A percentile compares a stretch with the other conserved stretches of the same genome.
phyloP scores from a whole-genome alignment of 30 jellyfish, hydroid and myxozoan genomes.

The Hydractinia symbiolongicarpus region DNA sequence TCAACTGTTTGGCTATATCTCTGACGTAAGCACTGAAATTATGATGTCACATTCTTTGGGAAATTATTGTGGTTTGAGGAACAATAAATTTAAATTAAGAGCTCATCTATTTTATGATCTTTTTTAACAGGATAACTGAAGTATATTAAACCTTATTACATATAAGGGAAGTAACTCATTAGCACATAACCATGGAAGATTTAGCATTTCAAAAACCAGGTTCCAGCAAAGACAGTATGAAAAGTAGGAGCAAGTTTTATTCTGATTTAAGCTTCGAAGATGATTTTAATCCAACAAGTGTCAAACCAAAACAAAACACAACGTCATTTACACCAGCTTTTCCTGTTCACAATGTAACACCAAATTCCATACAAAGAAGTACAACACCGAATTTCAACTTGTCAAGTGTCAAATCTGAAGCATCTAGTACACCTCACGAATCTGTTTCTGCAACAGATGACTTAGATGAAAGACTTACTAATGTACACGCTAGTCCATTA shows the following conservation, averaged over 20 bases:
- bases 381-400: not conserved
- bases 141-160: too few species aligned
- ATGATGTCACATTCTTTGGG: too few species aligned
- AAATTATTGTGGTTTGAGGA: too few species aligned
- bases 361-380: not conserved
- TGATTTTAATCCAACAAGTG: conserved; percentile 22
- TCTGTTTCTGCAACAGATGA: not conserved
- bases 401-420: not conserved
- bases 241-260: conserved; percentile 22
- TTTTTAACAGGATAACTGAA: too few species aligned
- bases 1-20: too few species aligned
- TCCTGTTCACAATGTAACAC: not conserved
- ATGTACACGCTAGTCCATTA: conserved; percentile 56
- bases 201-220: not conserved
- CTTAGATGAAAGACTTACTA: conserved; percentile 15
- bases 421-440: not conserved
- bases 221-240: conserved; percentile 3
- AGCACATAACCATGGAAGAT: not conserved
- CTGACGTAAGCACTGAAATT: too few species aligned
- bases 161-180: too few species aligned
- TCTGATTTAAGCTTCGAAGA: conserved; percentile 32
- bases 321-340: not conserved
- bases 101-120: too few species aligned
- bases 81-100: too few species aligned
- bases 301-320: not conserved